phyloP scores from a whole-genome alignment of 2,888 invertebrate genomes.

The Xestia sexstrigata region DNA sequence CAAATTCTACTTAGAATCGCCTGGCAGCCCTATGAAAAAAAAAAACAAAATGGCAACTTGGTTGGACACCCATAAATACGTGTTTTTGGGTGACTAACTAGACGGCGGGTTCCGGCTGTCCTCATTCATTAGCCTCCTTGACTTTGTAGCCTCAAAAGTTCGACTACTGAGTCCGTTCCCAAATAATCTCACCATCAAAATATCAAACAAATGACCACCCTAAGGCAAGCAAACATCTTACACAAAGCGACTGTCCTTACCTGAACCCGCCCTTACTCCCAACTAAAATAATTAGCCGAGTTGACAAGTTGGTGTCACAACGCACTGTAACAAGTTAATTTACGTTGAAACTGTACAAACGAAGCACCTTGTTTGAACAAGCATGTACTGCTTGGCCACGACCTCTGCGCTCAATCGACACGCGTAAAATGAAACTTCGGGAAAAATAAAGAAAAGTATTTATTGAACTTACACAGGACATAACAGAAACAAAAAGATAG shows the following conservation, averaged over 20 bases:
- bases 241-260: conserved; percentile 25
- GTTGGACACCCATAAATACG: no score
- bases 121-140: background rate
- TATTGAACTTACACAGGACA: no score
- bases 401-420: background rate
- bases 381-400: conserved; percentile 32
- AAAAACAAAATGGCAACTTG: no score
- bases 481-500: no score
- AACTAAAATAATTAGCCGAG: conserved; percentile 77
- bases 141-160: background rate
- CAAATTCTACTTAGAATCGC: background rate
- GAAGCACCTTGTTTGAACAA: conserved; percentile 67
- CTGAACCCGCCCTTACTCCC: conserved; percentile 55
- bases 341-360: conserved; percentile 74
- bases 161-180: background rate
- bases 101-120: background rate
- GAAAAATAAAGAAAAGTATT: background rate
- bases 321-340: conserved; percentile 78
- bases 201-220: conserved; percentile 11
- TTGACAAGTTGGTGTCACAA: conserved; percentile 72
- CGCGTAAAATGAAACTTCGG: background rate
- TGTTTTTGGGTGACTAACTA: no score
- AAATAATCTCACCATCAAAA: conserved; percentile 8
- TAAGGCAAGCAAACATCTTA: conserved; percentile 3
- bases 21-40: background rate